Conservation (phyloP, 2,797 vertebrate genomes). For the Thalassophryne amazonica region DNA sequence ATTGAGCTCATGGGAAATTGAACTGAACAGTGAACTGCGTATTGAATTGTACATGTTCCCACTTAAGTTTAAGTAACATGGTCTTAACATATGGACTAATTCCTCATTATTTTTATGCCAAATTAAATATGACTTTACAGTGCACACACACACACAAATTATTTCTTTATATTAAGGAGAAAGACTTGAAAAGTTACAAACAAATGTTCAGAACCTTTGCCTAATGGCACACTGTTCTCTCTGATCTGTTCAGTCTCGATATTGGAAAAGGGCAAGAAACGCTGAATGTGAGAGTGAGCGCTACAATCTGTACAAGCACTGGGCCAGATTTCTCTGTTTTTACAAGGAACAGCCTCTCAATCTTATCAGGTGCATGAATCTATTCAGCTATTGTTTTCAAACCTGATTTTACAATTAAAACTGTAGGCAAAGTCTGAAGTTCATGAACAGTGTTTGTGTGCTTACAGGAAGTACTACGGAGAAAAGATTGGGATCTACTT, state of each 20-base stretch:
- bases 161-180: too few species aligned
- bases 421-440: not conserved
- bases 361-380: slow-evolving; percentile 87
- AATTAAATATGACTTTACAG: not conserved
- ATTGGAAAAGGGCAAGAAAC: slow-evolving; percentile 84
- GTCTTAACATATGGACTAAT: not conserved
- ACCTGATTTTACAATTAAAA: not conserved
- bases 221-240: not conserved
- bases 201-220: not conserved
- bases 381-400: not conserved
- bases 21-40: too few species aligned
- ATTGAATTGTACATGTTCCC: not conserved
- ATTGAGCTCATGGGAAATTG: too few species aligned
- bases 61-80: not conserved
- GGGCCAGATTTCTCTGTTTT: slow-evolving; percentile 89
- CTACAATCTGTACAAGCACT: slow-evolving; percentile 83
- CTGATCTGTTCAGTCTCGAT: slow-evolving; percentile 80
- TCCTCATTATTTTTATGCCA: not conserved
- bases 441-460: not conserved
- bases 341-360: slow-evolving; percentile 96
- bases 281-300: slow-evolving; percentile 85
- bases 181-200: too few species aligned
- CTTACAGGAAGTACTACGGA: slow-evolving; percentile 90
- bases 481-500: slow-evolving; percentile 98
- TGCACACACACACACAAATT: too few species aligned